Conservation (phyloP, 2,888 invertebrate species). For the Celastrina argiolus region DNA sequence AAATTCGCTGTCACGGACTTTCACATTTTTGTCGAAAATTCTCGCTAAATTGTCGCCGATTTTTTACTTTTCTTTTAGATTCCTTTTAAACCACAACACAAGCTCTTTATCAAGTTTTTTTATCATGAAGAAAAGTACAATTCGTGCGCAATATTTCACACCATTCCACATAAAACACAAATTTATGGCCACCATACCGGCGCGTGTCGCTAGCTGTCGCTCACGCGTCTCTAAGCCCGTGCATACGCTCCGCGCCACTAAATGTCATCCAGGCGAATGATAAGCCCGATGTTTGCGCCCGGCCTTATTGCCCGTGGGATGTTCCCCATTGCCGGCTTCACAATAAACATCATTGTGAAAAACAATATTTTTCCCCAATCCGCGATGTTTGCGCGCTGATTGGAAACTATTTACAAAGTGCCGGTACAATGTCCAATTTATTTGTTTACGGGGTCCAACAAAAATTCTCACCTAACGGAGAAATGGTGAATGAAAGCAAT, state of each 20-base stretch:
- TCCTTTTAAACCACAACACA: too few species aligned
- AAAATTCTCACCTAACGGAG: neutral
- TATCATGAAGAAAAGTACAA: too few species aligned
- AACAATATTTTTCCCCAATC: conserved; percentile 53
- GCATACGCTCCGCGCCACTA: conserved; percentile 54
- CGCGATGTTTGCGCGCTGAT: conserved; percentile 31
- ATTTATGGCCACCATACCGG: conserved; percentile 26
- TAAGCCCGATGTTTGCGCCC: conserved; percentile 49
- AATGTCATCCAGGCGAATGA: conserved; percentile 65
- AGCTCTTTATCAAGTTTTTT: too few species aligned
- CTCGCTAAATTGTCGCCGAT: too few species aligned
- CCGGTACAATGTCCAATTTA: conserved; percentile 14
- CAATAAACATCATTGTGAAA: conserved; percentile 51
- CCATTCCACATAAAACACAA: neutral
- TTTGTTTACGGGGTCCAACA: conserved; percentile 12
- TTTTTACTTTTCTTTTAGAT: too few species aligned
- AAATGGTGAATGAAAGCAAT: neutral
- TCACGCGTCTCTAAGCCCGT: conserved; percentile 56
- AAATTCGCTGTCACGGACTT: too few species aligned
- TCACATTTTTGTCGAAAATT: too few species aligned
- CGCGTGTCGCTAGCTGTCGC: conserved; percentile 40
- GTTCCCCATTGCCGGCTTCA: conserved; percentile 48
- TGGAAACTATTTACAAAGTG: conserved; percentile 32
- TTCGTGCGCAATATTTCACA: too few species aligned
- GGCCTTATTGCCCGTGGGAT: conserved; percentile 54